Evolutionary conservation across 2,113 vertebrate species (phyloP).

Genomic region (Morone saxatilis): DNA sequence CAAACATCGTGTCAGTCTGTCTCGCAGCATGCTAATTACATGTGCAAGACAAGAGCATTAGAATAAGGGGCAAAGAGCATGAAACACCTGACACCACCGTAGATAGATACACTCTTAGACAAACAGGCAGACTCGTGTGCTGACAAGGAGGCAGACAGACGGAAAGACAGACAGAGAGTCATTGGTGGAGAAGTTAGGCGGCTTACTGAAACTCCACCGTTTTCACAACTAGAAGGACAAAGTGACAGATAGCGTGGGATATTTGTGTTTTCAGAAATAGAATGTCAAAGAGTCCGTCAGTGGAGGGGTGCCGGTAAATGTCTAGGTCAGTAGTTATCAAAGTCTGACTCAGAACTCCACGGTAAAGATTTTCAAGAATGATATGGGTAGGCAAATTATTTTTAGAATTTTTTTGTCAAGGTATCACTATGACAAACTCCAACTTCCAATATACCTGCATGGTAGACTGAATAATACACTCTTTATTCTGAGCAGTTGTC

Average conservation of each 20-base stretch:
- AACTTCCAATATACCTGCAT: not conserved
- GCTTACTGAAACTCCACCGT: slow-evolving; percentile 59
- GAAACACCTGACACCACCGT: slow-evolving; percentile 35
- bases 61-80: slow-evolving; percentile 17
- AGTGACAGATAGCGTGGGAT: slow-evolving; percentile 71
- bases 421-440: slow-evolving; percentile 47
- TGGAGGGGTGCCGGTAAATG: slow-evolving; percentile 49
- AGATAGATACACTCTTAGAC: slow-evolving; percentile 32
- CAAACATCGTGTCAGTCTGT: slow-evolving; percentile 33
- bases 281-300: slow-evolving; percentile 46
- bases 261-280: slow-evolving; percentile 51
- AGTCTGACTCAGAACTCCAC: slow-evolving; percentile 47
- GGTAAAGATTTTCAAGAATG: slow-evolving; percentile 31
- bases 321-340: slow-evolving; percentile 63
- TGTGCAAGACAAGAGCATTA: slow-evolving; percentile 9
- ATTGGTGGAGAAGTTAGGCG: slow-evolving; percentile 59
- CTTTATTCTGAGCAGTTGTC: slow-evolving; percentile 11
- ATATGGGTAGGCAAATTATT: slow-evolving; percentile 36
- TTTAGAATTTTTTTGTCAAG: slow-evolving; percentile 48
- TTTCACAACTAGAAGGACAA: slow-evolving; percentile 55
- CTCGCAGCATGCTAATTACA: slow-evolving; percentile 59
- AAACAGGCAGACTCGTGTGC: slow-evolving; percentile 20
- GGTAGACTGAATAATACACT: slow-evolving; percentile 29
- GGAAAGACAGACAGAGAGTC: slow-evolving; percentile 51
- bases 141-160: slow-evolving; percentile 58